Evolutionary conservation across 2,113 vertebrate species (phyloP).

Genomic region (Apeltes quadracus): DNA sequence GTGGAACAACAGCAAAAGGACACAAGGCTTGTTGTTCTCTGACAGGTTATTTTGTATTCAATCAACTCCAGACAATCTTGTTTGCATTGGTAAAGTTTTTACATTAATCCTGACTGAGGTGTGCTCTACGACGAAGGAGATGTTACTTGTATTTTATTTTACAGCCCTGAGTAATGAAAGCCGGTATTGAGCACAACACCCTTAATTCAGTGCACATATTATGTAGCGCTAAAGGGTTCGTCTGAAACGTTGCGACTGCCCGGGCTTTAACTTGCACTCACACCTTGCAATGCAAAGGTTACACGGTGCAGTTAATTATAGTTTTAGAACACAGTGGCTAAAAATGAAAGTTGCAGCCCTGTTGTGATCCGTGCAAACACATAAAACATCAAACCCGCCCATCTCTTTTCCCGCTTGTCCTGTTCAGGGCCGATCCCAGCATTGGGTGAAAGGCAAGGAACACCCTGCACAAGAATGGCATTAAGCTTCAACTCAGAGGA

Average conservation of each 20-base stretch:
- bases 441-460: no score
- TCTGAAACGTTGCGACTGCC: not conserved
- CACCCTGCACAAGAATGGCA: not conserved
- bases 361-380: not conserved
- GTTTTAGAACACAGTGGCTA: not conserved
- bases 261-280: not conserved
- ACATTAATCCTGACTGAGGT: not conserved
- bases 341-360: not conserved
- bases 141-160: not conserved
- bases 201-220: not conserved
- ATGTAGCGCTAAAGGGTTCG: not conserved
- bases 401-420: no score
- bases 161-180: not conserved
- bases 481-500: not conserved
- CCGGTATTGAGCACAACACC: not conserved
- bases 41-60: not conserved
- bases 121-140: not conserved
- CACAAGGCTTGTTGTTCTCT: not conserved
- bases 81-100: not conserved
- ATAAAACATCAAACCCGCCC: not conserved
- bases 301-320: not conserved
- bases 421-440: not conserved
- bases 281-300: not conserved
- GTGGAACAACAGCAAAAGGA: not conserved
- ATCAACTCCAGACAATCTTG: not conserved